Evolutionary conservation across 2,797 vertebrate species (phyloP).

Genomic region (Tokudaia tokunoshimensis): DNA sequence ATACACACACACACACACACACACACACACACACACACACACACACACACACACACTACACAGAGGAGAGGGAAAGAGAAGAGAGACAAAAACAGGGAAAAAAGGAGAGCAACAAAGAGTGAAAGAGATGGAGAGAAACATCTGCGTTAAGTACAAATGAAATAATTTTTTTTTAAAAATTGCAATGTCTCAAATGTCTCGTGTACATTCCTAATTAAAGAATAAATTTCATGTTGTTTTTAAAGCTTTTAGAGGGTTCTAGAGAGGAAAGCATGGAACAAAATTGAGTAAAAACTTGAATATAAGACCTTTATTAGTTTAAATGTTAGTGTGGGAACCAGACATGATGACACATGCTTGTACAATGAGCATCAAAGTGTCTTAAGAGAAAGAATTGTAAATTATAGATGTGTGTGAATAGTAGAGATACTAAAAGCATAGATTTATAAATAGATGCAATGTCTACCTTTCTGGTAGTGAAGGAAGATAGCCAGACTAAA

Average conservation of each 20-base stretch:
- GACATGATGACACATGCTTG: not conserved
- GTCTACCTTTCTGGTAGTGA: not conserved
- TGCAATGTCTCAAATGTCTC: not conserved
- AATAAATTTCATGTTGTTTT: not conserved
- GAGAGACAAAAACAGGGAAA: not conserved
- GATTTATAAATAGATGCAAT: not conserved
- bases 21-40: not conserved
- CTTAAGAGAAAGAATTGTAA: not conserved
- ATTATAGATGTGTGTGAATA: not conserved
- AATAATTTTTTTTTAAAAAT: not conserved
- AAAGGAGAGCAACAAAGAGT: not conserved
- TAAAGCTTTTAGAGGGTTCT: not conserved
- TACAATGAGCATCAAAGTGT: not conserved
- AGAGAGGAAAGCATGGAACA: not conserved
- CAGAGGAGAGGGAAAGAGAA: not conserved
- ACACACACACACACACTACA: not conserved
- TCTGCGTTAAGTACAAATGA: not conserved
- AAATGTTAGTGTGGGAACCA: not conserved
- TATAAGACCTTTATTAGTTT: constrained; percentile 13
- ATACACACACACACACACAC: not conserved
- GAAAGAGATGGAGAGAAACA: not conserved
- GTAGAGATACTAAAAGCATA: not conserved
- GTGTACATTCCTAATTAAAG: not conserved
- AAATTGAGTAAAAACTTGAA: not conserved
- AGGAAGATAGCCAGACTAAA: not conserved